Conservation (phyloP, 2,797 vertebrate genomes). For the Rhinophrynus dorsalis region DNA sequence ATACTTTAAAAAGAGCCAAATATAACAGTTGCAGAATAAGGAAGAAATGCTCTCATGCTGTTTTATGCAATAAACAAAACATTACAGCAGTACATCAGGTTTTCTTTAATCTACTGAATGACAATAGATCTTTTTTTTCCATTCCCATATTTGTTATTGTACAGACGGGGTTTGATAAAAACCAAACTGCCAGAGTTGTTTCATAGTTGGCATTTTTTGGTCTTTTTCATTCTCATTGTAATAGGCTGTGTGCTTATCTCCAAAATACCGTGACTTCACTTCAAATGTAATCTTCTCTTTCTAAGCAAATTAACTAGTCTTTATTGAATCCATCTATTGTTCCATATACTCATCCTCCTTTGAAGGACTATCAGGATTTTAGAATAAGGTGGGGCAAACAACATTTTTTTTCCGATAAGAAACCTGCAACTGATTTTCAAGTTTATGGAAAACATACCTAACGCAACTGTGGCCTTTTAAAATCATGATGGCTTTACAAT, state of each 20-base stretch:
- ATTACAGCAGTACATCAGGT: conserved; percentile 34
- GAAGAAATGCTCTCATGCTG: conserved; percentile 1
- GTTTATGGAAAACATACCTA: no score
- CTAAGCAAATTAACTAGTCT: background rate
- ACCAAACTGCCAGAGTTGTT: conserved; percentile 47
- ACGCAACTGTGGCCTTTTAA: no score
- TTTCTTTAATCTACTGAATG: conserved; percentile 10
- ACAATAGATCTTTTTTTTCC: conserved; percentile 53
- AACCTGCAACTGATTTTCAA: conserved; percentile 28
- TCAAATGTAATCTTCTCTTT: conserved; percentile 24
- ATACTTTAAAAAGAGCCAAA: conserved; percentile 6
- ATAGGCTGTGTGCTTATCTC: conserved; percentile 10
- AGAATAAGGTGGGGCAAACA: conserved; percentile 40
- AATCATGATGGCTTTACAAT: no score
- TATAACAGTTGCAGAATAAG: background rate
- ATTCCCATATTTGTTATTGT: conserved; percentile 50
- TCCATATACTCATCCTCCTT: conserved; percentile 18
- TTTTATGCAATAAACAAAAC: conserved; percentile 39
- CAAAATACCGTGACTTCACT: conserved; percentile 7
- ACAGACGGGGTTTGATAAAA: conserved; percentile 51
- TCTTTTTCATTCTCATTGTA: background rate
- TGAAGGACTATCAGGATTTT: conserved; percentile 45
- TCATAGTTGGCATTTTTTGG: conserved; percentile 19
- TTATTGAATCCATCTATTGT: conserved; percentile 25
- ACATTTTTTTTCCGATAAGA: conserved; percentile 43